Evolutionary conservation across 2,797 vertebrate species (phyloP).

Genomic region (Halcyon chelicuti): DNA sequence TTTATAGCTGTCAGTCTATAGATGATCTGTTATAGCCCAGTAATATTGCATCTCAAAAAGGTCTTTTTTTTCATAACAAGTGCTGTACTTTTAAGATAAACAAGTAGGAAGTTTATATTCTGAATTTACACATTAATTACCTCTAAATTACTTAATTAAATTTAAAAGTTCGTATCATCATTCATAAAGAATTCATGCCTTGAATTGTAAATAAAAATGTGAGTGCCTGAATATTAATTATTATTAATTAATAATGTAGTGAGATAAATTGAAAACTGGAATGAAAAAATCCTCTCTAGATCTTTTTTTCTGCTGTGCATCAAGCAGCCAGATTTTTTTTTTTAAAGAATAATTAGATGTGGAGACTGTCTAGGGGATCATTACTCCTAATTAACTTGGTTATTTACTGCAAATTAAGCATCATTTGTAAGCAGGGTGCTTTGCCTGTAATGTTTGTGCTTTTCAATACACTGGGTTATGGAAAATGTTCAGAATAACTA

Average conservation of each 20-base stretch:
- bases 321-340: conserved; percentile 69
- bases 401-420: conserved; percentile 89
- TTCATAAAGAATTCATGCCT: conserved; percentile 95
- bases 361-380: conserved; percentile 87
- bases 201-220: conserved; percentile 91
- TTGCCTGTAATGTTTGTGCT: conserved; percentile 61
- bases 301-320: conserved; percentile 71
- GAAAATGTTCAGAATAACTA: conserved; percentile 32
- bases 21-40: conserved; percentile 6
- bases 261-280: conserved; percentile 81
- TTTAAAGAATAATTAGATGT: conserved; percentile 85
- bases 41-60: conserved; percentile 67
- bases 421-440: conserved; percentile 79
- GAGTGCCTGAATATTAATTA: conserved; percentile 95
- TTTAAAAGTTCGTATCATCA: conserved; percentile 88
- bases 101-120: conserved; percentile 77
- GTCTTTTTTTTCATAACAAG: conserved; percentile 54
- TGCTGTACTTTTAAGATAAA: conserved; percentile 72
- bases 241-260: conserved; percentile 93
- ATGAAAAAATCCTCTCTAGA: conserved; percentile 78
- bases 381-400: conserved; percentile 94
- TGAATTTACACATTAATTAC: conserved; percentile 90
- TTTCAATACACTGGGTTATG: conserved; percentile 37
- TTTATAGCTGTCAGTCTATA: conserved; percentile 22
- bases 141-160: conserved; percentile 96